These are phyloP conservation scores for Cotesia vestalis DNA, from an alignment of 1,140 invertebrate species.

Conservation along the genomic window DNA sequence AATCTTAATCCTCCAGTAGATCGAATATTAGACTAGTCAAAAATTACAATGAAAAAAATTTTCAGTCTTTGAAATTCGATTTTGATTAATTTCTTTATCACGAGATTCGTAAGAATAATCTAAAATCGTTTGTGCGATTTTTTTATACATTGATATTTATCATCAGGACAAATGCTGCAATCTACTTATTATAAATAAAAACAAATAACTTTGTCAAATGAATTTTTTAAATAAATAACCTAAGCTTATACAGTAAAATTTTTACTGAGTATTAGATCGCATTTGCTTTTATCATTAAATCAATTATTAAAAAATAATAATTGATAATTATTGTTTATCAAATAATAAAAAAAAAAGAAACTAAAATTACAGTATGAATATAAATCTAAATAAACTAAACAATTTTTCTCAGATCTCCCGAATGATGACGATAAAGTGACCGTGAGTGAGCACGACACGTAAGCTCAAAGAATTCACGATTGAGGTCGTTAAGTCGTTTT, in stretches of 20 bases:
- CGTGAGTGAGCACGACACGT: conserved; percentile 40
- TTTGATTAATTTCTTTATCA: too few species aligned
- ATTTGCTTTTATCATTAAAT: neutral
- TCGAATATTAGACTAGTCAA: neutral
- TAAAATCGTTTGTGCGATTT: too few species aligned
- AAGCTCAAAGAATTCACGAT: conserved; percentile 46
- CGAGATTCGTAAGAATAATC: too few species aligned
- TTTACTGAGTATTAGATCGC: too few species aligned
- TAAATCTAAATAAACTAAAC: conserved; percentile 26
- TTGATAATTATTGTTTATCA: conserved; percentile 15
- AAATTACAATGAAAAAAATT: conserved; percentile 17
- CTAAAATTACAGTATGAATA: neutral
- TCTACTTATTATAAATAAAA: too few species aligned
- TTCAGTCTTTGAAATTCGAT: conserved; percentile 14
- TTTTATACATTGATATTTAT: too few species aligned
- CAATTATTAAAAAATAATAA: conserved; percentile 10
- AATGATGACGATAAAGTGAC: conserved; percentile 41
- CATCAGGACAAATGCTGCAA: too few species aligned
- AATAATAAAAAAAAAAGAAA: conserved; percentile 13
- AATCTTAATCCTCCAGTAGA: neutral
- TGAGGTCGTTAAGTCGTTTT: conserved; percentile 54
- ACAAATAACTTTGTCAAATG: too few species aligned
- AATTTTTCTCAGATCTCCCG: conserved; percentile 43
- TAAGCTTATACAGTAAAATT: too few species aligned
- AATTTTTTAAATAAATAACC: too few species aligned